Conservation (phyloP, 2,888 invertebrate species). For the Stenolophus ochropezus region DNA sequence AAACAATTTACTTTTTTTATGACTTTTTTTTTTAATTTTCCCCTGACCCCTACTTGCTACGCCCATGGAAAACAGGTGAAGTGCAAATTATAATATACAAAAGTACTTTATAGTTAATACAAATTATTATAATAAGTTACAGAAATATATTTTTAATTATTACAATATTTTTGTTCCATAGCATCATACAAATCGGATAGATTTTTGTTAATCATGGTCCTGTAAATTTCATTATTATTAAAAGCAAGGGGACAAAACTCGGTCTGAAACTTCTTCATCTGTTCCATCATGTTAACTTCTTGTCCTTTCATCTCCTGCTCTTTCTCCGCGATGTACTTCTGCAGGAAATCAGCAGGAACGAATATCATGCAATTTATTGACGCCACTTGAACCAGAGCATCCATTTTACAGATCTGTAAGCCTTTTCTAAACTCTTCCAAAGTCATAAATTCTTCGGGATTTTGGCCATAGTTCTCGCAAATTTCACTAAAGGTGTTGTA, state of each 20-base stretch:
- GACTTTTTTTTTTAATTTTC: too few species aligned
- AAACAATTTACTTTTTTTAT: too few species aligned
- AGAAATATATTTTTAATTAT: background rate
- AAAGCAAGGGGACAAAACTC: background rate
- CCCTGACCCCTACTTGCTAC: too few species aligned
- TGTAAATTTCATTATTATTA: background rate
- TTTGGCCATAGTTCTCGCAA: constrained; percentile 44
- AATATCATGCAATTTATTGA: background rate
- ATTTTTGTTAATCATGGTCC: background rate
- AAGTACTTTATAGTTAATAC: too few species aligned
- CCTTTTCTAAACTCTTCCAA: background rate
- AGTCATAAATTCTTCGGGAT: background rate
- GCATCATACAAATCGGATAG: background rate
- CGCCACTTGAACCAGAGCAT: background rate
- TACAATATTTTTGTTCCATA: background rate
- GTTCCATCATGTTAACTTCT: background rate
- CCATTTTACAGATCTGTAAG: background rate
- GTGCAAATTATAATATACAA: too few species aligned
- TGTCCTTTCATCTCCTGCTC: background rate
- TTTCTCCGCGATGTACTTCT: background rate
- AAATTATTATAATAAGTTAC: background rate
- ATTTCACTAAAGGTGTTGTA: constrained; percentile 63
- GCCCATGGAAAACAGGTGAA: too few species aligned
- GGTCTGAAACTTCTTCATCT: background rate
- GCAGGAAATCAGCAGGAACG: background rate